A percentile compares a stretch with the other conserved stretches of the same genome.
Conservation (phyloP, 2,113 vertebrate species). For the Triplophysa siluroides region DNA sequence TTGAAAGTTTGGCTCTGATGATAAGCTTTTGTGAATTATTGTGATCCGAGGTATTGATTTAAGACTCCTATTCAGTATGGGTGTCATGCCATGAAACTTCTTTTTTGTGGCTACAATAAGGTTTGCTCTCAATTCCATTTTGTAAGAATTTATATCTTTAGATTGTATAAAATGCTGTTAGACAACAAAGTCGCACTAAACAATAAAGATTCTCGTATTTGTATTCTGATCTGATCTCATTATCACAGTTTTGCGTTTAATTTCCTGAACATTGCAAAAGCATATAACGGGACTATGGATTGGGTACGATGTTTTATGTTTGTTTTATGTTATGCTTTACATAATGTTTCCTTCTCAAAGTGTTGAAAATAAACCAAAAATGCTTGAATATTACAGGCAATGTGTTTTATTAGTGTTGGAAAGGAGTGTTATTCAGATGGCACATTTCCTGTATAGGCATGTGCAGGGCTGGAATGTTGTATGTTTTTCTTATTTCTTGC, state of each 20-base stretch:
- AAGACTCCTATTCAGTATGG: neutral
- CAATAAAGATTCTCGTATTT: neutral
- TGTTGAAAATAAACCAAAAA: too few species aligned
- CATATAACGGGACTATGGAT: neutral
- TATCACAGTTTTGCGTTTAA: constrained; percentile 7
- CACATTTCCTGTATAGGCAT: neutral
- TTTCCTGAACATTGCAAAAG: neutral
- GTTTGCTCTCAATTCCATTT: neutral
- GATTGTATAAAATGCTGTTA: neutral
- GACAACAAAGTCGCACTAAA: too few species aligned
- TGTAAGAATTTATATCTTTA: neutral
- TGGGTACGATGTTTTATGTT: neutral
- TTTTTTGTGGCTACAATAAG: neutral
- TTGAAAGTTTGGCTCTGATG: neutral
- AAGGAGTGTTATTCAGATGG: neutral
- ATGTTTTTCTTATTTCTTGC: neutral
- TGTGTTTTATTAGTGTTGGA: too few species aligned
- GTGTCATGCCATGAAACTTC: too few species aligned
- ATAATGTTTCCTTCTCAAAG: too few species aligned
- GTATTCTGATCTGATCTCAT: neutral
- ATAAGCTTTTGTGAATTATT: neutral
- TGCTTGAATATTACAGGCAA: too few species aligned
- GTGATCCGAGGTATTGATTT: neutral
- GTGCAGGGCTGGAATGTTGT: neutral
- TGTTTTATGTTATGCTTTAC: too few species aligned